phyloP scores from a whole-genome alignment of 92 coral and sea anemone species.

The Pocillopora grandis region DNA sequence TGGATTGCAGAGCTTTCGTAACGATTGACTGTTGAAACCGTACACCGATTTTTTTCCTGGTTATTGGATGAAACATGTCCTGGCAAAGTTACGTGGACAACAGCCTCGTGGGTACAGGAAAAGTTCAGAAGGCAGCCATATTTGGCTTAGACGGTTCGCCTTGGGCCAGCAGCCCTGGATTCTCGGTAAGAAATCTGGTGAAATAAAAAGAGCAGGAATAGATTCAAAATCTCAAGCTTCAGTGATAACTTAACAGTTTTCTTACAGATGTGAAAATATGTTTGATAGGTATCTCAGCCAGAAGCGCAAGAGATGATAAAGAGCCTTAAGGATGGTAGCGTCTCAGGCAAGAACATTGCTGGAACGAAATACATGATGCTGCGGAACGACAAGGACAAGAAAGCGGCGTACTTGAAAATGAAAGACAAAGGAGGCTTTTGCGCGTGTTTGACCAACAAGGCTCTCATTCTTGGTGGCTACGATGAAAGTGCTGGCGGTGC shows the following conservation, averaged over 20 bases:
- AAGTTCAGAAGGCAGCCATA: conserved; percentile 75
- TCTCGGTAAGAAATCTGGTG: conserved; percentile 47
- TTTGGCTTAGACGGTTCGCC: conserved; percentile 74
- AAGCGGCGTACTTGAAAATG: conserved; percentile 69
- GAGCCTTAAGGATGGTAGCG: conserved; percentile 83
- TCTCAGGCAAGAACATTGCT: conserved; percentile 55
- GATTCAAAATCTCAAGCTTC: background rate
- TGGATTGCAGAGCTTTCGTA: background rate
- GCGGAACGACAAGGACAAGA: conserved; percentile 69
- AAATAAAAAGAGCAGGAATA: background rate
- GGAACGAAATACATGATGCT: conserved; percentile 85
- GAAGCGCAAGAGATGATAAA: conserved; percentile 74
- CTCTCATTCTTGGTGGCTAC: conserved; percentile 74
- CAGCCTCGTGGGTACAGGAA: conserved; percentile 69
- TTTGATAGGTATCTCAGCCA: conserved; percentile 49
- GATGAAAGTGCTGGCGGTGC: conserved; percentile 84
- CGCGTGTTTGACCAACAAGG: conserved; percentile 74
- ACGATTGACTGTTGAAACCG: background rate
- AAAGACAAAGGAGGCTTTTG: conserved; percentile 80
- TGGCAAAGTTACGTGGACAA: conserved; percentile 84
- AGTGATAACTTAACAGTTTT: background rate
- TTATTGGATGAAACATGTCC: conserved; percentile 51
- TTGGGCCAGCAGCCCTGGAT: conserved; percentile 79
- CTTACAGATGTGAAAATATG: background rate
- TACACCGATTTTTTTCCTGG: background rate